Percentiles rank a stretch among this genome's conserved stretches.
Conservation (phyloP, 2,113 vertebrate genomes). For the Nestor notabilis region DNA sequence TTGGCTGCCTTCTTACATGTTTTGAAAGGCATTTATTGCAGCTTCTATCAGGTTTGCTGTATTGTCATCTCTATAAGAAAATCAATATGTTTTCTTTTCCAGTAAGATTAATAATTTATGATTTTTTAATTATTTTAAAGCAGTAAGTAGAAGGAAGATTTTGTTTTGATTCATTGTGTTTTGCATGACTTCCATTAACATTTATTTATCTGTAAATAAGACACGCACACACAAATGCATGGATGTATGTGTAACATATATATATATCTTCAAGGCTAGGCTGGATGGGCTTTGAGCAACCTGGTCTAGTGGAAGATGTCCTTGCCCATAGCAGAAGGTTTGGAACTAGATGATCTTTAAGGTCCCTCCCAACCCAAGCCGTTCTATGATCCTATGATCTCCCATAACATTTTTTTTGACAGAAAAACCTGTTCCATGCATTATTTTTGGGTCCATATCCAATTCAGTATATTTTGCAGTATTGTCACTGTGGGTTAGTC, state of each 20-base stretch:
- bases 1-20: neutral
- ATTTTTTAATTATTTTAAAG: neutral
- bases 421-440: neutral
- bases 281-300: neutral
- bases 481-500: neutral
- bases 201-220: neutral
- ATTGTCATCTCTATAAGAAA: neutral
- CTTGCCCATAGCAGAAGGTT: neutral
- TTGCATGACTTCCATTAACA: neutral
- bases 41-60: neutral
- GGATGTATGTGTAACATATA: neutral
- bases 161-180: neutral
- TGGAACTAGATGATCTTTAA: neutral
- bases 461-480: neutral
- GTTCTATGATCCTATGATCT: neutral
- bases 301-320: neutral
- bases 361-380: neutral
- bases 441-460: neutral
- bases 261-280: neutral
- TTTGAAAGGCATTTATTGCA: constrained; percentile 1
- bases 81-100: constrained; percentile 14
- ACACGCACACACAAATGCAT: neutral
- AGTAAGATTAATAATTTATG: neutral
- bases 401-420: neutral
- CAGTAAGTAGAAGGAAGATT: neutral